Conservation (phyloP, 2,113 vertebrate species). For the Eulemur macaco region DNA sequence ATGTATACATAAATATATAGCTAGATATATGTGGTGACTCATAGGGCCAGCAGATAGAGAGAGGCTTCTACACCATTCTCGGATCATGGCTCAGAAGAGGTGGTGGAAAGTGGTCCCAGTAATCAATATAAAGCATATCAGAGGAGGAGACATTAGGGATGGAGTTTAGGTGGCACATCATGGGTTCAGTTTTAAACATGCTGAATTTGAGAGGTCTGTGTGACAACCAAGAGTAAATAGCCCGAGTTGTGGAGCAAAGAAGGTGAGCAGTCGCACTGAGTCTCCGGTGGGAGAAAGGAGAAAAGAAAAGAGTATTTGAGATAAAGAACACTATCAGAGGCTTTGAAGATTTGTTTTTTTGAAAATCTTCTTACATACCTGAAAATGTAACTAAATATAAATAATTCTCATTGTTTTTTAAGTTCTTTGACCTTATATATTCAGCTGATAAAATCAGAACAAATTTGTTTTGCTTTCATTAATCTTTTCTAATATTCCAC, state of each 20-base stretch:
- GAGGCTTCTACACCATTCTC: background rate
- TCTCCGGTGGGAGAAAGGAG: background rate
- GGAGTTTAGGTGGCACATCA: background rate
- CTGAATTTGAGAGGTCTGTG: background rate
- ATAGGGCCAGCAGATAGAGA: background rate
- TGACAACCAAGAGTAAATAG: background rate
- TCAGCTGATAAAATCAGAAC: background rate
- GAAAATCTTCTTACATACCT: background rate
- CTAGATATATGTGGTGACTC: background rate
- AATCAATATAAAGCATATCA: background rate
- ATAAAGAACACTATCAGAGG: background rate
- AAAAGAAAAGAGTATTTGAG: background rate
- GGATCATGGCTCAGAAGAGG: background rate
- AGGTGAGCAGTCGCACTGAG: background rate
- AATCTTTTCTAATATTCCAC: constrained; percentile 12
- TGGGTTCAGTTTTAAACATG: background rate
- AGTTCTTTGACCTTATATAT: background rate
- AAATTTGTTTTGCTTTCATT: background rate
- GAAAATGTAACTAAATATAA: background rate
- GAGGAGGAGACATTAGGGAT: background rate
- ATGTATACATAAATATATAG: background rate
- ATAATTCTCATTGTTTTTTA: background rate
- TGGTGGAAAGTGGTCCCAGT: background rate
- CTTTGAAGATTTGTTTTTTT: background rate
- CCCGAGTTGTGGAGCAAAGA: background rate